A percentile compares a stretch with the other conserved stretches of the same genome.
These are phyloP conservation scores for Pleuronectes platessa DNA, from an alignment of 2,113 vertebrate genomes.

Conservation along the genomic window DNA sequence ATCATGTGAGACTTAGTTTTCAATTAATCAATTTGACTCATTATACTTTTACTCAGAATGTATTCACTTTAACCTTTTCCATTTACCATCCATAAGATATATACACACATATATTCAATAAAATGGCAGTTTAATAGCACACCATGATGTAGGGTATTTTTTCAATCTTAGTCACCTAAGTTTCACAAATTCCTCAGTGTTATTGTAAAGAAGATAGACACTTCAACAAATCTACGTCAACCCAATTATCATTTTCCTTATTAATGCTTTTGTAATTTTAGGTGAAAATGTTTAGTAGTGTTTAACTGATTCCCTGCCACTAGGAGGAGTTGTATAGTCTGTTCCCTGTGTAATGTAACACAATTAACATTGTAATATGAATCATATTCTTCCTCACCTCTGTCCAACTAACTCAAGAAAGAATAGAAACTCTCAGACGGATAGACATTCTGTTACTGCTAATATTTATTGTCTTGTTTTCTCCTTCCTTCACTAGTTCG, in stretches of 20 bases:
- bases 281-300: not conserved
- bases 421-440: not conserved
- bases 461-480: not conserved
- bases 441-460: not conserved
- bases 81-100: too few relatives aligned
- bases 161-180: too few relatives aligned
- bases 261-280: not conserved
- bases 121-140: too few relatives aligned
- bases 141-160: too few relatives aligned
- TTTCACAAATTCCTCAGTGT: too few relatives aligned
- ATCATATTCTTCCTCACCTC: not conserved
- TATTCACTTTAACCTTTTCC: too few relatives aligned
- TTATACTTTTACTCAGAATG: too few relatives aligned
- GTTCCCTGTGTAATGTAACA: not conserved
- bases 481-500: slow-evolving; percentile 81
- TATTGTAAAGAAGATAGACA: too few relatives aligned
- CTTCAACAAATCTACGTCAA: too few relatives aligned
- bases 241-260: too few relatives aligned
- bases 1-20: not conserved
- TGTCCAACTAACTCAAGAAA: not conserved
- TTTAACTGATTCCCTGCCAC: slow-evolving; percentile 39
- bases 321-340: slow-evolving; percentile 49
- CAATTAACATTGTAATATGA: not conserved
- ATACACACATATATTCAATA: too few relatives aligned
- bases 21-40: too few relatives aligned